A percentile compares a stretch with the other conserved stretches of the same genome.
phyloP scores from a whole-genome alignment of 1,140 invertebrate genomes.

The Propsilocerus akamusi region DNA sequence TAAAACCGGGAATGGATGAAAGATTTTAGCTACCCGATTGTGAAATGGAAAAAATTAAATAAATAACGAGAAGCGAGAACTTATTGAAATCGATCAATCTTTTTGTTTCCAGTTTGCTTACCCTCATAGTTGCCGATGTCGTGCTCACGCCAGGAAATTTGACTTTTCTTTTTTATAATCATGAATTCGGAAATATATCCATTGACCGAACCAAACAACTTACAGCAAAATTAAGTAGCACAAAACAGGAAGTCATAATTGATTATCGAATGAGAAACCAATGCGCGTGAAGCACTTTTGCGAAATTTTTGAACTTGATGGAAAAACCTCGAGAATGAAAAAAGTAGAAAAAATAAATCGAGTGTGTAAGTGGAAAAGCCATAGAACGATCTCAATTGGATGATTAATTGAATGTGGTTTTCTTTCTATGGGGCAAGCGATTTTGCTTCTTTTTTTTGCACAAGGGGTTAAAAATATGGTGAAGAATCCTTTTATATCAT shows the following conservation, averaged over 20 bases:
- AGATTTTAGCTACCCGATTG: background rate
- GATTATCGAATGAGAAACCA: background rate
- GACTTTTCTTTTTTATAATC: background rate
- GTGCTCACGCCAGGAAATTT: background rate
- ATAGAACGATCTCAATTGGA: background rate
- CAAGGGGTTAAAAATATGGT: too few species aligned
- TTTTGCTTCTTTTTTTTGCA: too few species aligned
- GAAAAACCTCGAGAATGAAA: background rate
- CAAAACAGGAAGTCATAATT: too few species aligned
- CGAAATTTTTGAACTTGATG: too few species aligned
- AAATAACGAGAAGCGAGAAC: background rate
- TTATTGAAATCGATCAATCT: slow-evolving; percentile 3
- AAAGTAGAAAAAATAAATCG: slow-evolving; percentile 1
- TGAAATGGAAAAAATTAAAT: background rate
- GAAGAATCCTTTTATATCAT: too few species aligned
- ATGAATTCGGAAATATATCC: too few species aligned
- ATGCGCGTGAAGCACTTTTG: background rate
- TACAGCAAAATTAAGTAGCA: background rate
- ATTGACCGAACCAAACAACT: background rate
- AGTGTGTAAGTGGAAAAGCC: background rate
- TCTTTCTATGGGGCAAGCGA: too few species aligned
- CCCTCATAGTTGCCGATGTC: too few species aligned
- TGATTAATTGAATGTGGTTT: background rate
- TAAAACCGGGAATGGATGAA: background rate
- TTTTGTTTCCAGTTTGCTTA: too few species aligned